A percentile compares a stretch with the other conserved stretches of the same genome.
phyloP scores from a whole-genome alignment of 2,797 vertebrate genomes.

The Buceros bicornis region DNA sequence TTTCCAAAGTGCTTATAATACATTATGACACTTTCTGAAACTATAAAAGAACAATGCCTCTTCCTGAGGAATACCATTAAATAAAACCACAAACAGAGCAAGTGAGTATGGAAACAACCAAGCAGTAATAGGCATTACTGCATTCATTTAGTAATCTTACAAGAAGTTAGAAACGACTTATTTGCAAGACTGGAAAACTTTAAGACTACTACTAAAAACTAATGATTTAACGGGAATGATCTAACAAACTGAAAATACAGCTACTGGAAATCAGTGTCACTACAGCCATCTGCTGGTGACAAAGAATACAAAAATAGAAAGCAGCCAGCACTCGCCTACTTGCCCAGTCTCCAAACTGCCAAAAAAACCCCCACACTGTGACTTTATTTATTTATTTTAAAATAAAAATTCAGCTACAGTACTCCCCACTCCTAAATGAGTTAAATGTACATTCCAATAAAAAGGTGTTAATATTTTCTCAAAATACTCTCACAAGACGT shows the following conservation, averaged over 20 bases:
- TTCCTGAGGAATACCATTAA: background rate
- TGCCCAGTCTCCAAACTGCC: background rate
- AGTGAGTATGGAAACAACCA: background rate
- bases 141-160: background rate
- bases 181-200: background rate
- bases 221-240: background rate
- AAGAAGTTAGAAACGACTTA: background rate
- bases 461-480: background rate
- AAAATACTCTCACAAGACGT: background rate
- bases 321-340: background rate
- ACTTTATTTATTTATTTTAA: background rate
- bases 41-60: background rate
- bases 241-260: background rate
- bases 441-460: background rate
- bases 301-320: background rate
- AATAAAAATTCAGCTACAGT: background rate
- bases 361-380: background rate
- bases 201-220: background rate
- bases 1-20: background rate
- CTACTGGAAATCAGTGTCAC: background rate
- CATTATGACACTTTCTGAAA: background rate
- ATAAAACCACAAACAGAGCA: background rate
- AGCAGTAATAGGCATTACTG: background rate
- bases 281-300: constrained; percentile 62
- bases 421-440: background rate